phyloP scores from a whole-genome alignment of 2,888 invertebrate species.

The Thymelicus acteon region DNA sequence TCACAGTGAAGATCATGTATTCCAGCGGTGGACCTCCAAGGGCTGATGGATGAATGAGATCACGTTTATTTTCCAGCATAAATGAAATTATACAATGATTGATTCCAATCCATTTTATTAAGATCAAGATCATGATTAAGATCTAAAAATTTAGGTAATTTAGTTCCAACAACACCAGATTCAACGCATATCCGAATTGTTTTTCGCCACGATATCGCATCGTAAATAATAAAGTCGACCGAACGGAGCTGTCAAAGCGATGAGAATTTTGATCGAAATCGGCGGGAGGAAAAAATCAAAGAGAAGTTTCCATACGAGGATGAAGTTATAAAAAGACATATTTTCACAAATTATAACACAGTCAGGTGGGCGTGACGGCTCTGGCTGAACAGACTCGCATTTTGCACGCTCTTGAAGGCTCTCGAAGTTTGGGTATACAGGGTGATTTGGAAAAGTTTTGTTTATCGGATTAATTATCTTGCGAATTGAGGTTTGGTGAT shows the following conservation, averaged over 20 bases:
- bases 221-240: conserved; percentile 19
- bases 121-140: no score
- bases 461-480: background rate
- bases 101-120: no score
- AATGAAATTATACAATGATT: no score
- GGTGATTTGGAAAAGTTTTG: conserved; percentile 15
- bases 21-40: no score
- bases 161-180: background rate
- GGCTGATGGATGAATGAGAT: no score
- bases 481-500: no score
- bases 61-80: no score
- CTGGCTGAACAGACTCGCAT: background rate
- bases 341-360: conserved; percentile 70
- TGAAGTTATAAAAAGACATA: conserved; percentile 58
- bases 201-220: background rate
- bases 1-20: no score
- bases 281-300: conserved; percentile 68
- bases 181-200: no score
- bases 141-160: no score
- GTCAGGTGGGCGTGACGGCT: conserved; percentile 71
- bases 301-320: conserved; percentile 61
- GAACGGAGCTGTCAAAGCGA: conserved; percentile 40
- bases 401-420: conserved; percentile 17
- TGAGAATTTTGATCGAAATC: conserved; percentile 72
- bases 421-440: conserved; percentile 15